These are phyloP conservation scores for Cryptotis parvus DNA, from an alignment of 2,113 vertebrate genomes.

Conservation along the genomic window DNA sequence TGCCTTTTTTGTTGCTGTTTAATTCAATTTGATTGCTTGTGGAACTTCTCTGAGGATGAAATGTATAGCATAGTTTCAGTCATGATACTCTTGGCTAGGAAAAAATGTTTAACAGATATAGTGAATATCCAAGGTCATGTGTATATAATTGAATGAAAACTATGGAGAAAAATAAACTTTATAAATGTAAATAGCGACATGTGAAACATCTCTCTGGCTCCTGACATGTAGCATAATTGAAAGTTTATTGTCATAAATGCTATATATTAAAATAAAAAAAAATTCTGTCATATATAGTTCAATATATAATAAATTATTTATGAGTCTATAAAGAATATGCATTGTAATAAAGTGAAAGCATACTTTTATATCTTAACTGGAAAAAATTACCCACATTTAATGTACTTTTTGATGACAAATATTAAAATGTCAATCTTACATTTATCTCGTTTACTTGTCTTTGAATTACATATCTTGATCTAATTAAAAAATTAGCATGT, in stretches of 20 bases:
- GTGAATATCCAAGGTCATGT: neutral
- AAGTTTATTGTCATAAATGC: neutral
- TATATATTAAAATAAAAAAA: neutral
- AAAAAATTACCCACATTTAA: neutral
- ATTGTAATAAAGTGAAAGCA: neutral
- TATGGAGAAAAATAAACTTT: neutral
- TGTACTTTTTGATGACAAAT: neutral
- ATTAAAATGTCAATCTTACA: conserved; percentile 1
- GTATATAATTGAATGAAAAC: neutral
- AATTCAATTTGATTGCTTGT: neutral
- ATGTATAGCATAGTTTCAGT: neutral
- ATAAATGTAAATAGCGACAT: neutral
- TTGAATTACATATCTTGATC: conserved; percentile 17
- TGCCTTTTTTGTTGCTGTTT: neutral
- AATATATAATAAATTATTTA: neutral
- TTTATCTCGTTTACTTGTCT: conserved; percentile 17
- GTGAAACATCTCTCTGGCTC: neutral
- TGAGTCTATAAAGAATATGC: neutral
- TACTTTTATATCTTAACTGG: neutral
- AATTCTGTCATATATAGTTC: neutral
- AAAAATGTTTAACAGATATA: neutral
- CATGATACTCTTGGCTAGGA: neutral
- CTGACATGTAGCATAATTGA: neutral
- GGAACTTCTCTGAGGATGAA: neutral
- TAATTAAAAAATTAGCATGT: conserved; percentile 53